Evolutionary conservation across 2,888 invertebrate species (phyloP), one percentile per base, ranked within the genome.

Genomic region (Hyposoter dolosus): DNA sequence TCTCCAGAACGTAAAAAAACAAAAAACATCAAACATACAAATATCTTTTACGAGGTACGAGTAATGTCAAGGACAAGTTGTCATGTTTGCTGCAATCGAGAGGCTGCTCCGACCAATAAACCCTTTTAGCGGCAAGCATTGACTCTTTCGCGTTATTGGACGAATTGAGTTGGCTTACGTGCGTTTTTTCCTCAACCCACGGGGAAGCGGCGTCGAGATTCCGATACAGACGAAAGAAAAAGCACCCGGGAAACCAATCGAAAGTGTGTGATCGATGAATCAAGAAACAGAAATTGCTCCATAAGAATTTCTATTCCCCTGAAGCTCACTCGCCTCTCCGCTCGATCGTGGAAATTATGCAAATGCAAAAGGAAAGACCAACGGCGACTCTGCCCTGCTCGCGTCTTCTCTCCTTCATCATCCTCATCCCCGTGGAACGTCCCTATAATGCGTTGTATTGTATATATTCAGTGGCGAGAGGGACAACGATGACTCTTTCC

Each of bases 401-500:
- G 47, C 65, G 80, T 71, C 76, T 69, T 65, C 84, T 71, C 75
- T 66, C 69, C 81, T 82, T 81, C 81, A 69, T 83, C 81, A 77
- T 86, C 69, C 72, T 75, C n/a, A n/a, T n/a, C 65, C 79, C 65
- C 63, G 69, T 69, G 28, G 40, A 50, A 80, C 56, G 72, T 68
- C 72, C 43, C 15, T 43, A 43, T n/a, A 45, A 56, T 53, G 43
- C 7, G 32, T 71, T 19, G 32, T n/a, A 56, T 19, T 60, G 71
- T 50, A 72, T 50, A 72, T 47, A 63, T 12, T 35, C 17, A 3
- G 40, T 10, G 53, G 9, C 63, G 53, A 56, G 40, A 79, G 56
- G 50, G 81, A 47, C 82, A 76, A 83, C 83, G 86, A 83, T 82
- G 86, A 86, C 81, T 83, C 83, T 86, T 77, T 86, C 69, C 79